Percentiles rank a stretch among this genome's conserved stretches.
Evolutionary conservation across 2,113 vertebrate species (phyloP).

Genomic region (Megaptera novaeangliae): DNA sequence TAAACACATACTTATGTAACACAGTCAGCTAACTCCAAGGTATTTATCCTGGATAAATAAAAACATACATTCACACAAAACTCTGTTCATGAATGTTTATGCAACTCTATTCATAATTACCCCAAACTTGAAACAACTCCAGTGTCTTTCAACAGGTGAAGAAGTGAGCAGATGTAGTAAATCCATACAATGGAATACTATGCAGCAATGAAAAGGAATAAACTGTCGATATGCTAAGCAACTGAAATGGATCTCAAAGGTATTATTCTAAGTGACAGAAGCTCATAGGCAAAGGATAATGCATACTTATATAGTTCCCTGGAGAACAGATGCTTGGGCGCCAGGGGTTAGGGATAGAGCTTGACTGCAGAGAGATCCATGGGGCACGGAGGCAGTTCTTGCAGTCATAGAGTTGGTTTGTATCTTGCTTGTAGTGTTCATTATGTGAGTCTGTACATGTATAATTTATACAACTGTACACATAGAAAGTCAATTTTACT

Average conservation of each 20-base stretch:
- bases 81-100: neutral
- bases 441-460: accelerated
- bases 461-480: neutral
- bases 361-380: accelerated
- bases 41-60: neutral
- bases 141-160: neutral
- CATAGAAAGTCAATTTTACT: neutral
- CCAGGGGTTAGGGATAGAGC: accelerated
- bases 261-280: too few species aligned
- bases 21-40: too few species aligned
- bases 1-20: accelerated
- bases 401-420: accelerated
- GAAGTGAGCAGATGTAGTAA: neutral
- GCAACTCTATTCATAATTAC: neutral
- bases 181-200: too few species aligned
- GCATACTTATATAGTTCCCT: accelerated
- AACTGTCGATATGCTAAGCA: neutral
- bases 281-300: neutral
- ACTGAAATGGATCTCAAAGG: neutral
- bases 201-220: accelerated
- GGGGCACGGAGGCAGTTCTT: accelerated
- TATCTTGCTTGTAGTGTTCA: too few species aligned
- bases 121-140: neutral
- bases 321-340: accelerated
- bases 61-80: neutral